Base-by-base conservation (phyloP, 2,113 vertebrate genomes). In the Anas platyrhynchos region DNA sequence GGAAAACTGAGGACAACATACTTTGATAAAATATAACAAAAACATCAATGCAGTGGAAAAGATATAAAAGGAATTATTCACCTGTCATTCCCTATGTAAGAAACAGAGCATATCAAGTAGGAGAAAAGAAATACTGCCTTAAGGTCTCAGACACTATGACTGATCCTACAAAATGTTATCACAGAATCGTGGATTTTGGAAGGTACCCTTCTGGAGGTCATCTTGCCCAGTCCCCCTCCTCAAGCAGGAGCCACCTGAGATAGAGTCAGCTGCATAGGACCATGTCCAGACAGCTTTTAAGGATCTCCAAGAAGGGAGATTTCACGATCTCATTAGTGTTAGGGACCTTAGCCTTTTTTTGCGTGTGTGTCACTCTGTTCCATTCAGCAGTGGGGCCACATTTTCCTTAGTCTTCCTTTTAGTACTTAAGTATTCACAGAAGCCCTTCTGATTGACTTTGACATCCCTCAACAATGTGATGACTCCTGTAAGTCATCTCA, bases 201-300 rank as follows among this genome's bases (percentile, higher is more conserved):
- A 76, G 27, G 12, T 55, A 62, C 15, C 25, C 15, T 21, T 6
- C 29, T 25, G 13, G n/a, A 50, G 23, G 25, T 29, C 62, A 54
- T 23, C 21, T 34, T 16, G n/a, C 34, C 12, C 25, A 43, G 16
- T 25, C 50, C 8, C 11, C 43, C 25, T 34, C 9, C 77, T 74
- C 20, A 31, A 74, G 52, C 27, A 73, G 43, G 12, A 8, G 16
- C 20, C 31, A 58, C 29, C 10, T 48, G 41, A 41, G 41, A 41
- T 13, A 25, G 25, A 66, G 46, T 13, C 25, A 16, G 7, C 17
- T 26, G 34, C 43, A 43, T 15, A 26, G 12, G 34, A 43, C 25
- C 16, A 31, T 1, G 2, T 25, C 25, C 20, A 50, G 9, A 21
- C 16, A 16, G 5, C 3, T 67, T 34, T 23, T 50, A 1, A 36